Conservation (phyloP, 2,888 invertebrate species). For the Seira ritae region DNA sequence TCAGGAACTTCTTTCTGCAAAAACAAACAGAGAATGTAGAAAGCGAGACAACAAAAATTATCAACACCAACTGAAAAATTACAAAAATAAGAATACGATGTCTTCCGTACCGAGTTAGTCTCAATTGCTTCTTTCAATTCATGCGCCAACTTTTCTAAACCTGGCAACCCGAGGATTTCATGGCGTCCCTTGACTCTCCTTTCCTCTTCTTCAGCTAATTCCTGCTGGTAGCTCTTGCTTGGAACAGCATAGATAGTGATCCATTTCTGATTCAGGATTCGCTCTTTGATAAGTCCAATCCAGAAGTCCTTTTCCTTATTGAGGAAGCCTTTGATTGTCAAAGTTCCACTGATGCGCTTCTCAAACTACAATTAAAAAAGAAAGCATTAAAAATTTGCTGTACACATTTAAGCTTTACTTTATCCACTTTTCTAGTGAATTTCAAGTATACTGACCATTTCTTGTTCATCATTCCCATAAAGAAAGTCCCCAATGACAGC, state of each 20-base stretch:
- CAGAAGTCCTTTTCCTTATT: conserved; percentile 65
- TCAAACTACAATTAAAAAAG: conserved; percentile 58
- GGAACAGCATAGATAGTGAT: conserved; percentile 66
- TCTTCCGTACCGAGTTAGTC: conserved; percentile 81
- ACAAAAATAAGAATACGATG: not conserved
- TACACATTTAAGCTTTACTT: too few species aligned
- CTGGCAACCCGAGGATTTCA: conserved; percentile 81
- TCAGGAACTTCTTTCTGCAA: conserved; percentile 82
- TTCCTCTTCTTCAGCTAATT: conserved; percentile 85
- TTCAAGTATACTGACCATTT: conserved; percentile 78
- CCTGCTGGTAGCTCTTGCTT: conserved; percentile 74
- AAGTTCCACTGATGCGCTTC: conserved; percentile 67
- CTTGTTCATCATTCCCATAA: conserved; percentile 84
- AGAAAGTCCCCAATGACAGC: conserved; percentile 89
- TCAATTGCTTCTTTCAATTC: conserved; percentile 83
- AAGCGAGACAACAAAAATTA: not conserved
- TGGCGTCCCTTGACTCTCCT: conserved; percentile 83
- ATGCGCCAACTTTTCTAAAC: conserved; percentile 81
- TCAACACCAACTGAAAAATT: not conserved
- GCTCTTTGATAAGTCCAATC: conserved; percentile 63
- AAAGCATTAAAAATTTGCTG: not conserved
- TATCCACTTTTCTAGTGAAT: not conserved
- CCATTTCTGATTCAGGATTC: conserved; percentile 69
- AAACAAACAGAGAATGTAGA: too few species aligned
- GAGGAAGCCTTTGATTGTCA: conserved; percentile 65